Percentiles rank a stretch among this genome's conserved stretches.
These are phyloP conservation scores for Anthrax anthrax DNA, from an alignment of 2,888 invertebrate species.

Conservation along the genomic window DNA sequence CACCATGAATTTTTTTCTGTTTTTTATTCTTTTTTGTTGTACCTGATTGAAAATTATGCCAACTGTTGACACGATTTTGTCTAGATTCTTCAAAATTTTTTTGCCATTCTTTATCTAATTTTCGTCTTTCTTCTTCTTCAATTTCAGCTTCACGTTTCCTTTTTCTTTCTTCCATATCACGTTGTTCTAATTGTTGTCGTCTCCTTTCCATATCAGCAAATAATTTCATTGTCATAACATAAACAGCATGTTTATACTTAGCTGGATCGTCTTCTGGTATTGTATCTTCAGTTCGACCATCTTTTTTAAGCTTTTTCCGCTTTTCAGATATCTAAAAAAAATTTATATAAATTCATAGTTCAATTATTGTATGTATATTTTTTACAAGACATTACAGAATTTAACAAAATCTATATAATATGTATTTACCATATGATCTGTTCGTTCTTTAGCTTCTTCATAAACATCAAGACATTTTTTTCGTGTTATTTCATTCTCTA, in stretches of 20 bases:
- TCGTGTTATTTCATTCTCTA: constrained; percentile 88
- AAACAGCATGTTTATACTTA: constrained; percentile 82
- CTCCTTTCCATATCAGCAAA: constrained; percentile 94
- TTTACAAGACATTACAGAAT: too few relatives aligned
- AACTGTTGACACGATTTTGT: constrained; percentile 81
- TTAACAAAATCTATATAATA: too few relatives aligned
- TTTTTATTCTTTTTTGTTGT: constrained; percentile 55
- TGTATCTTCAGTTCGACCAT: constrained; percentile 54
- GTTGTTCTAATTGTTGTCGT: constrained; percentile 68
- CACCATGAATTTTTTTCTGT: constrained; percentile 58
- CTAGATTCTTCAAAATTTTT: constrained; percentile 97
- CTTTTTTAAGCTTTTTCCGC: constrained; percentile 84
- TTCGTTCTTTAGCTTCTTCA: constrained; percentile 89
- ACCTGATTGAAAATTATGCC: constrained; percentile 78
- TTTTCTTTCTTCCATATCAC: constrained; percentile 88
- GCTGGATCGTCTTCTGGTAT: constrained; percentile 80
- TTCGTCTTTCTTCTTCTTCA: constrained; percentile 78
- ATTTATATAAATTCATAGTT: neutral
- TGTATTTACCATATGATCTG: constrained; percentile 69
- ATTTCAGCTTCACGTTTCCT: constrained; percentile 87
- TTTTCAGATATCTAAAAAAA: constrained; percentile 71
- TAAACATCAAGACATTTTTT: constrained; percentile 92
- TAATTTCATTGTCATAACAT: constrained; percentile 98
- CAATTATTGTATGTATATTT: neutral
- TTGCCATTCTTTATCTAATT: constrained; percentile 91